Base-by-base conservation (phyloP, 2,888 invertebrate genomes). In the Parthenolecanium corni region DNA sequence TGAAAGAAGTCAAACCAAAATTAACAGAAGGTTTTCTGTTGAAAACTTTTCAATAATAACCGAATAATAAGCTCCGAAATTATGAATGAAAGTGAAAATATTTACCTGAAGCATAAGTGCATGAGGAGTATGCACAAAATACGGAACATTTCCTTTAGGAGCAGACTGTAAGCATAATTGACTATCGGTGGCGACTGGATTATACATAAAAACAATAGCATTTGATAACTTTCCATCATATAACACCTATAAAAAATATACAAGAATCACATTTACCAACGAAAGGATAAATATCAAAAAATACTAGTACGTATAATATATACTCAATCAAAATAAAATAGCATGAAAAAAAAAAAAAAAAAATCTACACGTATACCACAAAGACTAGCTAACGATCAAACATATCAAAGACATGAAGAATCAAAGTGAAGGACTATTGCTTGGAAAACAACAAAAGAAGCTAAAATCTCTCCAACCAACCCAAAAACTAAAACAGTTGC, bases 171-270 rank as follows among this genome's bases (percentile, higher is more conserved):
- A 82, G 77, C 97, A 97, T 67, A 99, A 82, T 77, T 98, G 97
- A 68, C 95, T 92, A 77, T 98, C 97, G 68, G 98, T 98, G 67
- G 98, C 97, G 71, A 97, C 96, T 66, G 98, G 98, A 78, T 97
- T 98, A 81, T 98, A 99, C 91, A 97, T 95, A 79, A 98, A 97
- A 73, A 98, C 93, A 74, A 99, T 91, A 68, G 90, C 91, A 71
- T 85, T 89, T 66, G 96, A 94, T 73, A 98, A 79, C 77, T 95
- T 95, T 67, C 96, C 97, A 77, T 98, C 98, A 77, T 98, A 98
- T 70, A 98, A 80, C 68, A 96, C 93, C 93, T 95, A 79, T 2
- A 49, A 42, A 51, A 46, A 14, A 21, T 51, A 3, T 24, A 11
- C 9, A 61, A 65, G 65, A 56, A 40, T 31, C 31, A n/a, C n/a